Evolutionary conservation across 2,113 vertebrate genomes (phyloP), one percentile per base, ranked within the genome.

Genomic region (Balaenoptera acutorostrata): DNA sequence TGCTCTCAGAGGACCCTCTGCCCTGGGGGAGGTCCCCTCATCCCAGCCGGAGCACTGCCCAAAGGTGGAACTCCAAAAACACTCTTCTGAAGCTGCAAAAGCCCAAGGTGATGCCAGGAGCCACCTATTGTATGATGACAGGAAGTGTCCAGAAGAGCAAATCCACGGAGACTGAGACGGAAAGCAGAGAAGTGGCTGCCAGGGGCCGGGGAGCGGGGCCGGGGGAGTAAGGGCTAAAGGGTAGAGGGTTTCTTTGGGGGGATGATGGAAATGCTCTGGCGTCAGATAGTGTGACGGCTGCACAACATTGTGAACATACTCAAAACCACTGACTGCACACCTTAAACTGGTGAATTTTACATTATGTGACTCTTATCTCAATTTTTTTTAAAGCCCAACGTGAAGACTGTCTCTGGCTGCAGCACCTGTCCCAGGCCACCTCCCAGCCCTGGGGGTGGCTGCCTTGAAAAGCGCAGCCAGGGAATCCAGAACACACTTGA

Each of bases 111-210:
- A 52, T 3, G 6, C 27, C 4, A 74, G 69, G 52, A 77, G 71
- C 44, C 39, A 8, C 69, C 27, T 25, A 3, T 6, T 6, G 11
- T 17, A 1, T 13, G 59, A 52, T 1, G 21, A 2, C 7, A 33
- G 31, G 20, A 55, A 46, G 33, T 0, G 18, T 83, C 59, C 25
- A 20, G 39, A 59, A 6, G 7, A 23, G 44, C 75, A 21, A 61
- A 41, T 39, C 63, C 59, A 12, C 0, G 11, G 31, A 75, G 31
- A 44, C 8, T 18, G 52, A 52, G 7, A 0, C 0, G 0, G 27
- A n/a, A 55, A 0, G 33, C 1, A 25, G 46, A 12, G 2, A 13
- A 1, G 25, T 0, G 29, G 63, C 23, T 7, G 6, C 46, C 88
- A 5, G 63, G 12, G 44, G 9, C 15, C 0, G 0, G 25, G 27